Percentiles rank a stretch among this genome's conserved stretches.
Conservation (phyloP, 1,140 invertebrate genomes). For the Cotesia glomerata region DNA sequence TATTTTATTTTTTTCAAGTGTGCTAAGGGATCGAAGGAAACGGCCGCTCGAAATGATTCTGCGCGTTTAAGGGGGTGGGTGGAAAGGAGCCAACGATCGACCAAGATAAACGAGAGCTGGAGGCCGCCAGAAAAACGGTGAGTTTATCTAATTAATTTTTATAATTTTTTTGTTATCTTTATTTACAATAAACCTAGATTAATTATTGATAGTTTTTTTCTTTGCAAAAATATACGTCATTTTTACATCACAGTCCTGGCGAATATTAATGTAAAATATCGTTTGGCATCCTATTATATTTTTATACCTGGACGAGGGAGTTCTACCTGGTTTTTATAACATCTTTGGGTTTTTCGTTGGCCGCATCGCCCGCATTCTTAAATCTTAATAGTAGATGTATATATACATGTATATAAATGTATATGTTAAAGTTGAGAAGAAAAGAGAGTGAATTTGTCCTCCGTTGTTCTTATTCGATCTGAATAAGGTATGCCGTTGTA, state of each 20-base stretch:
- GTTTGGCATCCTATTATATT: no score
- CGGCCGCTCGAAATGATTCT: slow-evolving; percentile 40
- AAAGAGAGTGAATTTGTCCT: background rate
- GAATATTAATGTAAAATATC: background rate
- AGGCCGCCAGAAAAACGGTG: slow-evolving; percentile 17
- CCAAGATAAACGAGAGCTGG: slow-evolving; percentile 16
- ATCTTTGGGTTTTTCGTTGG: no score
- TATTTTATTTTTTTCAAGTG: slow-evolving; percentile 29
- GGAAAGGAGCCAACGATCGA: background rate
- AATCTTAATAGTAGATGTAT: background rate
- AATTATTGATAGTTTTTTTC: no score
- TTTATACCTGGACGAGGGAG: no score
- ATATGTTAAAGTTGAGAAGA: background rate
- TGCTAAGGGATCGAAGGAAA: slow-evolving; percentile 36
- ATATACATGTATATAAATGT: background rate
- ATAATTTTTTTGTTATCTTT: background rate
- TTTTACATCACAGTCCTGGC: background rate
- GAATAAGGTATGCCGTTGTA: slow-evolving; percentile 18
- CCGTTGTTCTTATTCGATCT: background rate
- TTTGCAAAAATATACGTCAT: no score
- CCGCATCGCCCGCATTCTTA: no score
- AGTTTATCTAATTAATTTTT: slow-evolving; percentile 12
- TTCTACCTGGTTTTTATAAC: no score
- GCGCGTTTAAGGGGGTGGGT: slow-evolving; percentile 33
- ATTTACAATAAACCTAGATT: no score